Conservation (phyloP, 2,888 invertebrate genomes). For the Pterobdella sp. region DNA sequence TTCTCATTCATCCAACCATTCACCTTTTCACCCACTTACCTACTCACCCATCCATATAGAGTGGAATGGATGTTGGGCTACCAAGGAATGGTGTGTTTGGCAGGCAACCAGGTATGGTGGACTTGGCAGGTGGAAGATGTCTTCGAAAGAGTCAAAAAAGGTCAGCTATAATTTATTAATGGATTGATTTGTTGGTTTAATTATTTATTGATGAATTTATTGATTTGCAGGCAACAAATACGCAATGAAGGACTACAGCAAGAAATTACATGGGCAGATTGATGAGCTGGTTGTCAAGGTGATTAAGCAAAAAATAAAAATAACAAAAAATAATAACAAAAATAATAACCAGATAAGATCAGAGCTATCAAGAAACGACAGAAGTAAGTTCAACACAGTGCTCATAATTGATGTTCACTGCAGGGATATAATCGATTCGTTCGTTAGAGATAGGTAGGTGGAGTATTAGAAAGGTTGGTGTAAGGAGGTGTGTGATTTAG, state of each 20-base stretch:
- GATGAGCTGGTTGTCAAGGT: constrained; percentile 70
- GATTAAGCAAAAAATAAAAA: background rate
- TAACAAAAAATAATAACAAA: background rate
- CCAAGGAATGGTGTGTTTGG: constrained; percentile 77
- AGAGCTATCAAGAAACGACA: constrained; percentile 69
- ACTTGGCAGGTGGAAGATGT: constrained; percentile 88
- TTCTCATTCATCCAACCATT: background rate
- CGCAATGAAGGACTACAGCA: constrained; percentile 81
- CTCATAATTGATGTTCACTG: constrained; percentile 86
- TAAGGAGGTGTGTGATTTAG: background rate
- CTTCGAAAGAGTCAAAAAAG: constrained; percentile 57
- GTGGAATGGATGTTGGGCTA: constrained; percentile 81
- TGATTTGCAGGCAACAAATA: constrained; percentile 55
- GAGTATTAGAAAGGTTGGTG: background rate
- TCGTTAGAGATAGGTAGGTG: constrained; percentile 53
- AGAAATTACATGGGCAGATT: constrained; percentile 70
- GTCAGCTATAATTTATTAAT: constrained; percentile 10
- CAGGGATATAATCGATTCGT: constrained; percentile 74
- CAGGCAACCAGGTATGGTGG: constrained; percentile 88
- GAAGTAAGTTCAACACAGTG: constrained; percentile 77
- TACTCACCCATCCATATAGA: constrained; percentile 51
- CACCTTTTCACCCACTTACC: background rate
- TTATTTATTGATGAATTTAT: background rate
- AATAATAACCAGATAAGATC: constrained; percentile 55
- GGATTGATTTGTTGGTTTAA: background rate